Evolutionary conservation across 2,113 vertebrate genomes (phyloP).

Genomic region (Sinocyclocheilus grahami): DNA sequence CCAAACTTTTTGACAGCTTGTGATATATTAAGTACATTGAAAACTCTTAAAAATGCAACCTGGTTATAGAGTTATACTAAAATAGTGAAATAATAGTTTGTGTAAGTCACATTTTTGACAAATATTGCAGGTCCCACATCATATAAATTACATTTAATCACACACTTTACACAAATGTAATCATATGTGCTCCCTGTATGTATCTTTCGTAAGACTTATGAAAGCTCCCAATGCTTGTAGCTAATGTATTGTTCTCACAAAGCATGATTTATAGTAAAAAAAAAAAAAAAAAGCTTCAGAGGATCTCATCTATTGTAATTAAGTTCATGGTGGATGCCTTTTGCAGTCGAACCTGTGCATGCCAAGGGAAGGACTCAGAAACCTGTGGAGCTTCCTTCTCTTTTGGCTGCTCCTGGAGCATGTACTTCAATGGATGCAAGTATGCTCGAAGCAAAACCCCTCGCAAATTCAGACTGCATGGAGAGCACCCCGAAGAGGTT

Average conservation of each 20-base stretch:
- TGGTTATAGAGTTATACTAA: too few relatives aligned
- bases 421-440: slow-evolving; percentile 99
- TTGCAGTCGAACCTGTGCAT: slow-evolving; percentile 94
- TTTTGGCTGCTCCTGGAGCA: slow-evolving; percentile 99
- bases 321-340: neutral
- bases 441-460: slow-evolving; percentile 95
- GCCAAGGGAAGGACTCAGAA: slow-evolving; percentile 94
- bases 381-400: slow-evolving; percentile 96
- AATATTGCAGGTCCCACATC: neutral
- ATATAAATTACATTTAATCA: neutral
- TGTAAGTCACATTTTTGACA: neutral
- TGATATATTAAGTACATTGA: neutral
- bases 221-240: neutral
- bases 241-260: neutral
- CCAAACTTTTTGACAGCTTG: neutral
- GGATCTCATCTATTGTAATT: neutral
- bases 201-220: neutral
- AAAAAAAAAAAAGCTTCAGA: too few relatives aligned
- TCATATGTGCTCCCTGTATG: neutral
- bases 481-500: slow-evolving; percentile 94
- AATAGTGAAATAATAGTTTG: neutral
- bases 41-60: too few relatives aligned
- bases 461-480: slow-evolving; percentile 94
- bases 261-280: too few relatives aligned
- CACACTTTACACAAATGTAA: neutral